Evolutionary conservation across 1,140 invertebrate genomes (phyloP).

Genomic region (Papilio dardanus): DNA sequence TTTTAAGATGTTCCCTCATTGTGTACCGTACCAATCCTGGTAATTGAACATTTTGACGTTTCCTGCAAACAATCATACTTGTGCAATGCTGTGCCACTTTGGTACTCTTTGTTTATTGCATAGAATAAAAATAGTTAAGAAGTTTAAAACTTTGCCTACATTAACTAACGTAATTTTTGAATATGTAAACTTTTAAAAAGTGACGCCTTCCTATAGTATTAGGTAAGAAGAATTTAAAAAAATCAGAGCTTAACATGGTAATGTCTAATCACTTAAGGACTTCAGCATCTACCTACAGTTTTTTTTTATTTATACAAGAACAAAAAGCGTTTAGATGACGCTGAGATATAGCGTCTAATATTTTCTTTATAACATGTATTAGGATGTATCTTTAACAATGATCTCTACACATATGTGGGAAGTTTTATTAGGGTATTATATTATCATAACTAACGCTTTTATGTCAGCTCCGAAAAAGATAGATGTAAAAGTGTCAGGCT

Average conservation of each 20-base stretch:
- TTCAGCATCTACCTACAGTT: too few relatives aligned
- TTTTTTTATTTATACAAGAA: too few relatives aligned
- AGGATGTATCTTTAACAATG: not conserved
- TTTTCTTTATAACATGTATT: too few relatives aligned
- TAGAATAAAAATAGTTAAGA: not conserved
- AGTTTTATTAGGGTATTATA: conserved; percentile 59
- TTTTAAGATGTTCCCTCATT: conserved; percentile 65
- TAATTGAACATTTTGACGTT: conserved; percentile 30
- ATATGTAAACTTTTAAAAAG: too few relatives aligned
- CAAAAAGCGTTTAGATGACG: too few relatives aligned
- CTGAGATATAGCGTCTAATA: too few relatives aligned
- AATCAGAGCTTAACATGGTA: too few relatives aligned
- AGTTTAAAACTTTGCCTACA: not conserved
- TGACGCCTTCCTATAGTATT: too few relatives aligned
- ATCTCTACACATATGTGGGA: conserved; percentile 25
- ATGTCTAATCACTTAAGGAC: too few relatives aligned
- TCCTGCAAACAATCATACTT: conserved; percentile 19
- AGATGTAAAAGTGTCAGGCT: conserved; percentile 81
- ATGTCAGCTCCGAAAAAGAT: conserved; percentile 80
- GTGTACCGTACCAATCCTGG: conserved; percentile 49
- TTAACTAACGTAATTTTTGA: too few relatives aligned
- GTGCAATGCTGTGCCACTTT: not conserved
- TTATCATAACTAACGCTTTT: conserved; percentile 67
- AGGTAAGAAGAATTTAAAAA: too few relatives aligned
- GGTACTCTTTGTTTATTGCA: not conserved